Evolutionary conservation across 2,113 vertebrate genomes (phyloP).

Genomic region (Rallus limicola): DNA sequence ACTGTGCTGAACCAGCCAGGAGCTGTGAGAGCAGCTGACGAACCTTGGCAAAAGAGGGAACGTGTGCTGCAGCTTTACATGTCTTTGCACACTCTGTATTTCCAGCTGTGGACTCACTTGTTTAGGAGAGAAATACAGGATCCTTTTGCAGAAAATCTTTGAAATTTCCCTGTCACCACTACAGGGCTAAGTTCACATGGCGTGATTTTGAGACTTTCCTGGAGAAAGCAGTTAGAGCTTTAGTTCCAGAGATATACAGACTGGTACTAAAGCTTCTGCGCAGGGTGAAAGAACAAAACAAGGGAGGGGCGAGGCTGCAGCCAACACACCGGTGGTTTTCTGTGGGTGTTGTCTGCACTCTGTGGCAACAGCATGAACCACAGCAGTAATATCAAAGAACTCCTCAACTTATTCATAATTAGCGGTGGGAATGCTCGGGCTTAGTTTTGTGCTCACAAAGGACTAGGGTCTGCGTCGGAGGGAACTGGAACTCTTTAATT

Average conservation of each 20-base stretch:
- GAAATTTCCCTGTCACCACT: neutral
- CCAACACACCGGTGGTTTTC: neutral
- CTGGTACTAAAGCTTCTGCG: neutral
- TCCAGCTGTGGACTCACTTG: neutral
- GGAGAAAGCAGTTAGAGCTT: neutral
- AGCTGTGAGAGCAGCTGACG: neutral
- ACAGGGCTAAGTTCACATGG: neutral
- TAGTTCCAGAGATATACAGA: neutral
- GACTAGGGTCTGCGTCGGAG: neutral
- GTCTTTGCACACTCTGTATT: neutral
- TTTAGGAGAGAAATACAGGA: neutral
- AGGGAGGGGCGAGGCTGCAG: neutral
- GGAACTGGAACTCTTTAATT: slow-evolving; percentile 48
- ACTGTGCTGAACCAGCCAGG: accelerated
- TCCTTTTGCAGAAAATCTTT: neutral
- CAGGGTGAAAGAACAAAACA: neutral
- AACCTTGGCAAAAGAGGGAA: neutral
- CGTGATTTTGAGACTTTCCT: neutral
- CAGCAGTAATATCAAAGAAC: neutral
- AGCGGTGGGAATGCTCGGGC: slow-evolving; percentile 26
- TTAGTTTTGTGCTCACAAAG: slow-evolving; percentile 35
- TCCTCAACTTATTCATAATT: slow-evolving; percentile 13
- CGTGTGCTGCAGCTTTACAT: accelerated
- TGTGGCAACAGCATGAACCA: neutral
- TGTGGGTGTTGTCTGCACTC: neutral